Conservation (phyloP, 2,888 invertebrate species). For the Nemapogon koenigi region DNA sequence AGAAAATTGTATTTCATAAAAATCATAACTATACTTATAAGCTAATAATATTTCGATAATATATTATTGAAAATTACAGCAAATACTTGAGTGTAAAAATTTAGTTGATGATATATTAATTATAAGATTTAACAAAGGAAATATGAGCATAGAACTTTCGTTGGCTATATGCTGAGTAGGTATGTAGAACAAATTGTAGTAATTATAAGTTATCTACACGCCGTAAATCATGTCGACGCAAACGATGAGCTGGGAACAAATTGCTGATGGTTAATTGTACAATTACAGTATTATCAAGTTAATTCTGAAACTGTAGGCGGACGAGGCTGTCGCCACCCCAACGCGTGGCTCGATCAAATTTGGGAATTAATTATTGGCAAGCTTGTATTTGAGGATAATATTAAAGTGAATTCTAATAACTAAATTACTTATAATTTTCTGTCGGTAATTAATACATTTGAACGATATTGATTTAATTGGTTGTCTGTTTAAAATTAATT, state of each 20-base stretch:
- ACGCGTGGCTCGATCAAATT: background rate
- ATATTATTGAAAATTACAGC: slow-evolving; percentile 48
- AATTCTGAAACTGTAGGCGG: slow-evolving; percentile 52
- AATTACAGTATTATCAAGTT: slow-evolving; percentile 58
- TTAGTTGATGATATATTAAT: too few species aligned
- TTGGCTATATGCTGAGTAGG: too few species aligned
- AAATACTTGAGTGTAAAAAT: too few species aligned
- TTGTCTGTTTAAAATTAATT: too few species aligned
- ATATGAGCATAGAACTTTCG: too few species aligned
- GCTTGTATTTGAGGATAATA: background rate
- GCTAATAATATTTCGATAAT: slow-evolving; percentile 57
- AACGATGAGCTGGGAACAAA: slow-evolving; percentile 29
- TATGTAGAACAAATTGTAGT: slow-evolving; percentile 2
- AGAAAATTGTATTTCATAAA: slow-evolving; percentile 61
- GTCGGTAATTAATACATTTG: too few species aligned
- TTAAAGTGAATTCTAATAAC: background rate
- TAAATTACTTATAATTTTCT: background rate
- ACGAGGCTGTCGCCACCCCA: too few species aligned
- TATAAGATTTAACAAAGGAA: too few species aligned
- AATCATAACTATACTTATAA: slow-evolving; percentile 59
- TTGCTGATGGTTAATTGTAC: slow-evolving; percentile 51
- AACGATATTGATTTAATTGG: too few species aligned
- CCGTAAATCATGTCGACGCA: slow-evolving; percentile 12
- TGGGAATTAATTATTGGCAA: background rate
- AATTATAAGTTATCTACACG: slow-evolving; percentile 6